These are phyloP conservation scores for Tetragnatha montana DNA, from an alignment of 2,888 invertebrate species.

Conservation along the genomic window DNA sequence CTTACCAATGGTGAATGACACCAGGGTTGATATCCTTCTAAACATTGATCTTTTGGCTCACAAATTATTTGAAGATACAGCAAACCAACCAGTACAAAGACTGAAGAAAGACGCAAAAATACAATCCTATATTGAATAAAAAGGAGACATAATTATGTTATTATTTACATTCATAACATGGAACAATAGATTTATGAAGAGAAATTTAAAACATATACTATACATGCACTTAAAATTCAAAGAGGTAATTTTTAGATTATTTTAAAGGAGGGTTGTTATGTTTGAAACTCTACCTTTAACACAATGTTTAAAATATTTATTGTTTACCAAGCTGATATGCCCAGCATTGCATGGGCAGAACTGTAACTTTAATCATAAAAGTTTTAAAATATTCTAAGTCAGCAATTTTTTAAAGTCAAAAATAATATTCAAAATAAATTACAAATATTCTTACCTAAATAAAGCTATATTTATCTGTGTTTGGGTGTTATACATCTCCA, in stretches of 20 bases:
- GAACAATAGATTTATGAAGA: neutral
- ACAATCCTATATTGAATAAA: slow-evolving; percentile 38
- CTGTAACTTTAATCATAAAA: no score
- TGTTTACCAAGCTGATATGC: no score
- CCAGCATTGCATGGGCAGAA: no score
- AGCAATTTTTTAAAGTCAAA: no score
- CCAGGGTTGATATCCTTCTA: slow-evolving; percentile 17
- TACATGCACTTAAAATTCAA: no score
- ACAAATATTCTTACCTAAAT: slow-evolving; percentile 38
- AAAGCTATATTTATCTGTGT: slow-evolving; percentile 63
- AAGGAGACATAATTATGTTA: neutral
- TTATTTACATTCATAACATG: neutral
- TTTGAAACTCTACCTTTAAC: no score
- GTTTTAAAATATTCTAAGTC: no score
- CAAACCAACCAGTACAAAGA: slow-evolving; percentile 57
- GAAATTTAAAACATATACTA: no score
- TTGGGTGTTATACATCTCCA: slow-evolving; percentile 59
- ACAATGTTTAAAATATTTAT: no score
- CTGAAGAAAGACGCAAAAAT: slow-evolving; percentile 60
- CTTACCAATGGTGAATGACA: slow-evolving; percentile 61
- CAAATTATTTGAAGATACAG: slow-evolving; percentile 58
- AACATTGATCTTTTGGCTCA: slow-evolving; percentile 53
- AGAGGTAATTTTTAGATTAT: no score
- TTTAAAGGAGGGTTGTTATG: no score
- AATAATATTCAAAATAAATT: neutral